Conservation (phyloP, 2,113 vertebrate genomes). For the Montifringilla adamsi region DNA sequence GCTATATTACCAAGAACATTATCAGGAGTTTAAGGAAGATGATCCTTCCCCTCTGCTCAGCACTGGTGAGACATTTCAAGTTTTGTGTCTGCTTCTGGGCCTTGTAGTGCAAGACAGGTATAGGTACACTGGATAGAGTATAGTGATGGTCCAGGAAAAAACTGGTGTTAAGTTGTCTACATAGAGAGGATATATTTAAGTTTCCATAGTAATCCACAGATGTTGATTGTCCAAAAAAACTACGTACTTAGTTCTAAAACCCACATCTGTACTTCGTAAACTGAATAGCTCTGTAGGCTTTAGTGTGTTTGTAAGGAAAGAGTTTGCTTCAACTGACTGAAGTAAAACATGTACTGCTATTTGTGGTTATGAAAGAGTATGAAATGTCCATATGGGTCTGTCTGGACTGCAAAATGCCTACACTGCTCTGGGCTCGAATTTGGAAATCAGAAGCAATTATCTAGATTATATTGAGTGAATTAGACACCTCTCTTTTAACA, state of each 20-base stretch:
- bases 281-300: background rate
- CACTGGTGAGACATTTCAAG: background rate
- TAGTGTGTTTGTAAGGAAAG: background rate
- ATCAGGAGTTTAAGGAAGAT: background rate
- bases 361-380: background rate
- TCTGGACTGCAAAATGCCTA: background rate
- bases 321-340: background rate
- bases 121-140: too few species aligned
- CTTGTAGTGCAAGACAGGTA: background rate
- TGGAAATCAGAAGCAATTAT: background rate
- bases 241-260: fast-evolving
- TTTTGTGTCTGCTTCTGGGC: background rate
- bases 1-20: background rate
- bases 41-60: background rate
- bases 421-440: background rate
- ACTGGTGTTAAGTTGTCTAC: background rate
- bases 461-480: background rate
- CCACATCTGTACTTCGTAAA: background rate
- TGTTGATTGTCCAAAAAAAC: background rate
- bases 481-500: background rate
- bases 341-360: background rate
- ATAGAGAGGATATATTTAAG: background rate
- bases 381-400: background rate
- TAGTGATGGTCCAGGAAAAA: background rate
- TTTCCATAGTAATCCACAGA: background rate